Evolutionary conservation across 2,888 invertebrate species (phyloP).

Genomic region (Dryobota labecula): DNA sequence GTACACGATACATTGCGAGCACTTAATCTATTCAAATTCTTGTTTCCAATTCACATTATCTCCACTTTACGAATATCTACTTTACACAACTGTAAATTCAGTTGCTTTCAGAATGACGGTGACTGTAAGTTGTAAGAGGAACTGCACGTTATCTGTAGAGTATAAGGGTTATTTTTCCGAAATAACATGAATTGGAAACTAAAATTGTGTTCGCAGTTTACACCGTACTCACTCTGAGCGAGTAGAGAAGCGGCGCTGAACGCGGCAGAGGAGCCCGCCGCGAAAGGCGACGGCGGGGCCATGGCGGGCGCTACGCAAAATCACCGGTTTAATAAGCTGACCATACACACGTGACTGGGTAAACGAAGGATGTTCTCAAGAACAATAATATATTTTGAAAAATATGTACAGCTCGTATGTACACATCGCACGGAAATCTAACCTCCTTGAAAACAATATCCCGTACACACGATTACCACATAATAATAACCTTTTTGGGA

Average conservation of each 20-base stretch:
- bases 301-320: slow-evolving; percentile 71
- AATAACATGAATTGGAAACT: slow-evolving; percentile 36
- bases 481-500: too few species aligned
- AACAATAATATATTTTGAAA: not conserved
- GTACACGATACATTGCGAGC: slow-evolving; percentile 34
- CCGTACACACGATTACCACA: too few species aligned
- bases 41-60: slow-evolving; percentile 33
- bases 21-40: slow-evolving; percentile 6
- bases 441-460: too few species aligned
- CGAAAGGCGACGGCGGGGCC: slow-evolving; percentile 74
- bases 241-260: slow-evolving; percentile 95
- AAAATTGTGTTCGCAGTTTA: slow-evolving; percentile 20
- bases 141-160: not conserved
- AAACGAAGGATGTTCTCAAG: not conserved
- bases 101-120: not conserved
- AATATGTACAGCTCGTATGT: not conserved
- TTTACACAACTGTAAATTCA: not conserved
- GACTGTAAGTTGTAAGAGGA: not conserved
- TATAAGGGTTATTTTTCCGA: not conserved
- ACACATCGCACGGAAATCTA: too few species aligned
- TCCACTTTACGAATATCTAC: not conserved
- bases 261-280: slow-evolving; percentile 87
- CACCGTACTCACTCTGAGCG: slow-evolving; percentile 94
- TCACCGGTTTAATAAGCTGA: slow-evolving; percentile 37
- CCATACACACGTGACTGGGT: not conserved